Percentiles rank a stretch among this genome's conserved stretches.
Evolutionary conservation across 2,113 vertebrate genomes (phyloP).

Genomic region (Ramphastos sulfuratus): DNA sequence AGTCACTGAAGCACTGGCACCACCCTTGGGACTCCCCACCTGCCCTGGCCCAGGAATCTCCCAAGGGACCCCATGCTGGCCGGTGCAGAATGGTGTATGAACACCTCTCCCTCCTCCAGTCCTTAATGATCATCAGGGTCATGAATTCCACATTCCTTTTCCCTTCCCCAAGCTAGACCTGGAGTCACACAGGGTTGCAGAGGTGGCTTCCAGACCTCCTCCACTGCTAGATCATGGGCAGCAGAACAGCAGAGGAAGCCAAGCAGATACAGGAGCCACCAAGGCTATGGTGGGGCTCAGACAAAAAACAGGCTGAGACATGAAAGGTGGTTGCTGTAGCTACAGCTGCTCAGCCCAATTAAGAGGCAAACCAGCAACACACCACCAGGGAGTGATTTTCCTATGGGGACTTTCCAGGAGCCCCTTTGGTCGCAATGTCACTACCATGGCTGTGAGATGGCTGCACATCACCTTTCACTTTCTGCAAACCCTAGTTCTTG

Average conservation of each 20-base stretch:
- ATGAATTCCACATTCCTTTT: not conserved
- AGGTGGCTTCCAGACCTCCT: not conserved
- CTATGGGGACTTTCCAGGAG: not conserved
- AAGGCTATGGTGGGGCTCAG: not conserved
- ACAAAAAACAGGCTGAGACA: fast-evolving
- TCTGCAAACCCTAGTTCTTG: not conserved
- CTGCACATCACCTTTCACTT: not conserved
- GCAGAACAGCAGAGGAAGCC: not conserved
- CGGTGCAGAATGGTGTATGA: not conserved
- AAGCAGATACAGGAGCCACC: not conserved
- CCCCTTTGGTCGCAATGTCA: not conserved
- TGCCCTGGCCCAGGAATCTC: not conserved
- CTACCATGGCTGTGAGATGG: not conserved
- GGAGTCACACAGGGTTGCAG: not conserved
- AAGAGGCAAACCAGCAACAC: not conserved
- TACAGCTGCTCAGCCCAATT: not conserved
- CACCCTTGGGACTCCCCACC: not conserved
- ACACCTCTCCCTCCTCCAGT: not conserved
- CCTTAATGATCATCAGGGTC: not conserved
- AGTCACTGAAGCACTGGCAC: not conserved
- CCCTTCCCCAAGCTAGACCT: fast-evolving
- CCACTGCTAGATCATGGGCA: not conserved
- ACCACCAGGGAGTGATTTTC: not conserved
- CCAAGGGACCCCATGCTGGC: not conserved
- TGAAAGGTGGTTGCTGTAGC: not conserved